Evolutionary conservation across 2,888 invertebrate species (phyloP), one percentile per base, ranked within the genome.

Genomic region (Clunio marinus): DNA sequence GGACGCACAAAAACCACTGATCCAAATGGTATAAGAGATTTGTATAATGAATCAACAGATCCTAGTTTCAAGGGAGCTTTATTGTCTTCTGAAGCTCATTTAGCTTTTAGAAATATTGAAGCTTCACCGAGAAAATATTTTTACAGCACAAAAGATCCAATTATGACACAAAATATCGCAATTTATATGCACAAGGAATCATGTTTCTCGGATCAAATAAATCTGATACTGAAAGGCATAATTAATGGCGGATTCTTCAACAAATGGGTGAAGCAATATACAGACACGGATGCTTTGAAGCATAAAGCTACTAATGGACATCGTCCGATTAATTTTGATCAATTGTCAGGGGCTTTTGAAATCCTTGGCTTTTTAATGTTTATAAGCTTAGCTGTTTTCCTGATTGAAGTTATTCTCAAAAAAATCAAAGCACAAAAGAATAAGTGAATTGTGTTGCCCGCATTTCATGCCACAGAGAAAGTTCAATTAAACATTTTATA

Each of bases 41-140:
- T n/a, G 13, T 1, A 32, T 35, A n/a, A 55, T n/a, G 1, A 13
- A 4, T 28, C 17, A 2, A 22, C 2, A 17, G 55, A 67, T 24
- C 57, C 66, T 13, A 7, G 28, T 15, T 67, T 22, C 20, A 4
- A 67, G 7, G 66, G 35, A 1, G 51, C 66, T 13, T 35, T 67
- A 13, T 13, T 67, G 1, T 24, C 66, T n/a, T 24, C 66, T 2
- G 45, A 15, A 2, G 57, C 24, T 20, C 66, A 55, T n/a, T 25
- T 67, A 17, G 66, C 66, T 35, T 51, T 24, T 57, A 55, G 51
- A 1, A 67, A 65, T 13, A 25, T 20, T 1, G 20, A 17, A 8
- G 1, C 8, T 7, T 65, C 8, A 28, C 65, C 65, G n/a, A n/a
- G n/a, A n/a, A n/a, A n/a, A n/a, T n/a, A n/a, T n/a, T n/a, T n/a